These are phyloP conservation scores for Germaria angustata DNA, from an alignment of 2,888 invertebrate species.

Conservation along the genomic window DNA sequence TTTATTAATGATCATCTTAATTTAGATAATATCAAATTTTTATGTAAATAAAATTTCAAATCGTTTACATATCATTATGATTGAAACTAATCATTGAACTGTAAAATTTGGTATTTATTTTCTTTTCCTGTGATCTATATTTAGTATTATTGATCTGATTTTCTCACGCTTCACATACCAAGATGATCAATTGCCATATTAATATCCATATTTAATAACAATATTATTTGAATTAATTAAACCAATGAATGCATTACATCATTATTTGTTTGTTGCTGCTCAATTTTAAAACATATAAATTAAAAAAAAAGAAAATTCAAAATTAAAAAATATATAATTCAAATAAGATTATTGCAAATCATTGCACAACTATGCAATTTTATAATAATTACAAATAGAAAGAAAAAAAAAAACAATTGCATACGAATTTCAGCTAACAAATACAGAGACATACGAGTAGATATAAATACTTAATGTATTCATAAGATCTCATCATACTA, in stretches of 20 bases:
- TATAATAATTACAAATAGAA: constrained; percentile 45
- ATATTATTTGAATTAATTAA: background rate
- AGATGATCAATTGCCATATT: background rate
- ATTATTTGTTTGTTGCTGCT: background rate
- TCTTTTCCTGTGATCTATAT: too few species aligned
- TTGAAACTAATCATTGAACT: too few species aligned
- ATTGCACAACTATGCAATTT: constrained; percentile 61
- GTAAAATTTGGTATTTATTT: too few species aligned
- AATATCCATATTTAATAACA: background rate
- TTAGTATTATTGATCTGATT: too few species aligned
- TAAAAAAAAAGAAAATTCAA: background rate
- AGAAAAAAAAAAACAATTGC: background rate
- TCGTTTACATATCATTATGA: too few species aligned
- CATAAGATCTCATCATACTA: constrained; percentile 33
- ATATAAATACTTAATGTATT: constrained; percentile 1
- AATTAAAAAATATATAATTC: constrained; percentile 17
- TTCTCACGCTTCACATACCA: constrained; percentile 5
- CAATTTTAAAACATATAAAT: background rate
- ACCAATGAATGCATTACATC: background rate
- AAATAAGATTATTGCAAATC: constrained; percentile 42
- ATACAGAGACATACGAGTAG: background rate
- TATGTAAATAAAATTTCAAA: too few species aligned
- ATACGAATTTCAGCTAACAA: background rate
- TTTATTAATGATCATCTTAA: too few species aligned
- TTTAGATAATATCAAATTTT: too few species aligned